phyloP scores from a whole-genome alignment of 2,113 vertebrate species.

The Grammomys surdaster region DNA sequence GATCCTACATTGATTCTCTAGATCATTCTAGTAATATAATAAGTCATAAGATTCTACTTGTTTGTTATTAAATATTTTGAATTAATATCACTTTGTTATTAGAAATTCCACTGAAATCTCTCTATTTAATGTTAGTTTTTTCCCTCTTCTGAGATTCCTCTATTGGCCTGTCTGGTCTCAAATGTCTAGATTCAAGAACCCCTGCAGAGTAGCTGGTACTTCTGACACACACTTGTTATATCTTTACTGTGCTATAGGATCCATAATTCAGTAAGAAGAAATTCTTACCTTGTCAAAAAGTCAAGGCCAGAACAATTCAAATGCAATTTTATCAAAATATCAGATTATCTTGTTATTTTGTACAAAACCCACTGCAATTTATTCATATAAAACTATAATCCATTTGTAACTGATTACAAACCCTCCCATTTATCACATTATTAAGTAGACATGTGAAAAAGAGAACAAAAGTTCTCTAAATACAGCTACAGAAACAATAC shows the following conservation, averaged over 20 bases:
- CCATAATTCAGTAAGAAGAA: conserved; percentile 42
- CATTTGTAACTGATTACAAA: conserved; percentile 27
- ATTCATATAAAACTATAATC: not conserved
- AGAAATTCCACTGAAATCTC: not conserved
- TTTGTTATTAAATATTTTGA: conserved; percentile 20
- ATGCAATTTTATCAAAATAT: not conserved
- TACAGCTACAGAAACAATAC: not conserved
- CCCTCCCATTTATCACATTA: conserved; percentile 30
- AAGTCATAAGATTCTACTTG: conserved; percentile 3
- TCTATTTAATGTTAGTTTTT: not conserved
- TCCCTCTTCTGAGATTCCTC: not conserved
- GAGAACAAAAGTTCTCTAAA: conserved; percentile 17
- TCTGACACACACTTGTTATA: too few species aligned
- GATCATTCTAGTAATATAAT: not conserved
- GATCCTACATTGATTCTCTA: conserved; percentile 16
- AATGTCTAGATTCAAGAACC: too few species aligned
- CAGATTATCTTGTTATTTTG: conserved; percentile 38
- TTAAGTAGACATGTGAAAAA: conserved; percentile 19
- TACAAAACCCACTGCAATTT: not conserved
- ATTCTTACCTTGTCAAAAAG: conserved; percentile 58
- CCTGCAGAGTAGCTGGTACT: too few species aligned
- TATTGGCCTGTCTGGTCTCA: not conserved
- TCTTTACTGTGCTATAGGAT: not conserved
- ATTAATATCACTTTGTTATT: not conserved
- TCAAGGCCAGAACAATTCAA: conserved; percentile 24